Base-by-base conservation (phyloP, 2,888 invertebrate genomes). In the Nysson spinosus region DNA sequence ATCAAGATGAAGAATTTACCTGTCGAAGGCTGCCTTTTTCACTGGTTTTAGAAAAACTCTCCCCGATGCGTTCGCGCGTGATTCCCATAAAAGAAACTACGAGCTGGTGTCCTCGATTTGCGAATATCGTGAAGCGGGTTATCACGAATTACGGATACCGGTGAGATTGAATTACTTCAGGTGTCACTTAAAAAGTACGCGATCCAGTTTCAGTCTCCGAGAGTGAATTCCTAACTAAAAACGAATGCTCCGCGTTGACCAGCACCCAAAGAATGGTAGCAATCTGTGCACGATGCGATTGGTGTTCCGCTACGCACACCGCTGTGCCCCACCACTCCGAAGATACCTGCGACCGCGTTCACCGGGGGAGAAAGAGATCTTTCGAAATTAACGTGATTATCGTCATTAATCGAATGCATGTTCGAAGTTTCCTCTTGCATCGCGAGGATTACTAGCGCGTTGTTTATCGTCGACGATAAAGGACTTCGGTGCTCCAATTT, bases 191-290 rank as follows among this genome's bases (percentile, higher is more conserved):
- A 35, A 26, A 22, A 51, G 30, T n/a, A 26, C 11, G 26, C 34
- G 37, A 34, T 32, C 51, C 57, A 44, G 50, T 49, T 64, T 56
- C 35, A 50, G 19, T 43, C n/a, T n/a, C 43, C 65, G 17, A 42
- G 26, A 51, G 14, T 20, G 46, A 37, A 46, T 57, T 30, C 17
- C 14, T 19, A 20, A 52, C 58, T 65, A 49, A 66, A 67, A 60
- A 49, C 40, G 67, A 44, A 44, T 50, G 51, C 39, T 26, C 22
- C 34, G 28, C 40, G 35, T 19, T 44, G 61, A 62, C 47, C 56
- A n/a, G 44, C 44, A 44, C 47, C 30, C 43, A 32, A 61, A 67
- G 61, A 67, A 57, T 69, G 61, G 39, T 47, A 62, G 24, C 35
- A 35, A 24, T 42, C 40, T 37, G 35, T 46, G 55, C 46, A 20